A percentile compares a stretch with the other conserved stretches of the same genome.
These are phyloP conservation scores for Eledona agricola DNA, from an alignment of 2,888 invertebrate species.

Conservation along the genomic window DNA sequence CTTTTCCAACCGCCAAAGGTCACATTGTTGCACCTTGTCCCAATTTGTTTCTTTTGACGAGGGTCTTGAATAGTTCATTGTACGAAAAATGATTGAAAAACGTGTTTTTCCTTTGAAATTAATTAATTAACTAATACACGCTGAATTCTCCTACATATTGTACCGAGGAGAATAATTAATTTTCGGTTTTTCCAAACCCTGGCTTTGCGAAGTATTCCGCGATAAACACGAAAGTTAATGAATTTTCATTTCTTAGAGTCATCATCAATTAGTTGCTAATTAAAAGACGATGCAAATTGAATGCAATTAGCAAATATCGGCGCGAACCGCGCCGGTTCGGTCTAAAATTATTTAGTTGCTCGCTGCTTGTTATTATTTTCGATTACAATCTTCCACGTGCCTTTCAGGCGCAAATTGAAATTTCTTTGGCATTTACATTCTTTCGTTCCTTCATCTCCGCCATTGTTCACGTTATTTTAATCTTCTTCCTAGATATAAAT, in stretches of 20 bases:
- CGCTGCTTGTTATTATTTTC: too few species aligned
- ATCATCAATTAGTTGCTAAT: conserved; percentile 4
- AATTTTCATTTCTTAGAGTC: conserved; percentile 1
- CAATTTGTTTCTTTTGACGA: conserved; percentile 11
- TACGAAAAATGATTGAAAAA: too few species aligned
- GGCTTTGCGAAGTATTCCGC: conserved; percentile 9
- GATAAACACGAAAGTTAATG: conserved; percentile 10
- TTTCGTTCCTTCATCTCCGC: too few species aligned
- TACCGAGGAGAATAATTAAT: conserved; percentile 23
- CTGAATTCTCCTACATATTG: too few species aligned
- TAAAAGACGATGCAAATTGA: conserved; percentile 5
- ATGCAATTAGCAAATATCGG: conserved; percentile 3
- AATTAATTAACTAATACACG: conserved; percentile 18
- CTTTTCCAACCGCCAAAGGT: conserved; percentile 12
- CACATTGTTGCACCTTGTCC: conserved; percentile 7
- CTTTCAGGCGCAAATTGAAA: too few species aligned
- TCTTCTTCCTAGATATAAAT: too few species aligned
- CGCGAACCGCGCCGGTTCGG: too few species aligned
- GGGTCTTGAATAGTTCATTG: neutral
- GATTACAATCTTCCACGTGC: too few species aligned
- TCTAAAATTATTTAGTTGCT: too few species aligned
- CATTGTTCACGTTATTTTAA: too few species aligned
- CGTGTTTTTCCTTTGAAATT: too few species aligned
- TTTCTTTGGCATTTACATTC: too few species aligned
- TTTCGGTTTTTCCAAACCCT: conserved; percentile 19